Percentiles rank a stretch among this genome's conserved stretches.
Conservation (phyloP, 2,888 invertebrate genomes). For the Drosophila picticornis region DNA sequence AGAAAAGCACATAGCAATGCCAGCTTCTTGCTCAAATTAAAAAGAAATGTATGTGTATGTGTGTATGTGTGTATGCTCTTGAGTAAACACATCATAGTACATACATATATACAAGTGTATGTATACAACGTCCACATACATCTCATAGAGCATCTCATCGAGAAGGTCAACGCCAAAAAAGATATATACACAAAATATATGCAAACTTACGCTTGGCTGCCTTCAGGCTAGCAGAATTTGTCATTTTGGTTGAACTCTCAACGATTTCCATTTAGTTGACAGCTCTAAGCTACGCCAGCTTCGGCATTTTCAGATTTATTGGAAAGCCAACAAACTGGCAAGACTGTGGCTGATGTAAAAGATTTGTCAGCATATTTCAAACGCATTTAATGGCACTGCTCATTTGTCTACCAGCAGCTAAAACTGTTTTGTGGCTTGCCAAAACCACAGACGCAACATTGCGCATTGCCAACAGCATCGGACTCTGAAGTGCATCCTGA, state of each 20-base stretch:
- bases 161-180: conserved; percentile 16
- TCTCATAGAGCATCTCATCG: background rate
- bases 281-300: conserved; percentile 41
- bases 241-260: conserved; percentile 2
- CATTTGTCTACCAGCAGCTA: conserved; percentile 70
- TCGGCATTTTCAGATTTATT: conserved; percentile 62
- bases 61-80: background rate
- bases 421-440: conserved; percentile 43
- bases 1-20: conserved; percentile 5
- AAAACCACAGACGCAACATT: conserved; percentile 35
- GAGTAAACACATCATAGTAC: background rate
- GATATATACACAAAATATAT: conserved; percentile 8
- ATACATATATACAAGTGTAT: background rate
- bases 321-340: conserved; percentile 26
- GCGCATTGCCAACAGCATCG: conserved; percentile 30
- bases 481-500: conserved; percentile 17
- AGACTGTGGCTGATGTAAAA: conserved; percentile 51
- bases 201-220: conserved; percentile 5
- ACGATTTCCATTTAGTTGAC: conserved; percentile 42
- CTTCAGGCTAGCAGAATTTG: conserved; percentile 13
- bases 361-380: conserved; percentile 76
- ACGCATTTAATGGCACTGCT: conserved; percentile 70
- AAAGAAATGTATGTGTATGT: conserved; percentile 1
- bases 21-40: conserved; percentile 15
- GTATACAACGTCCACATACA: background rate